These are phyloP conservation scores for Norana najaformis DNA, from an alignment of 2,888 invertebrate species.

Conservation along the genomic window DNA sequence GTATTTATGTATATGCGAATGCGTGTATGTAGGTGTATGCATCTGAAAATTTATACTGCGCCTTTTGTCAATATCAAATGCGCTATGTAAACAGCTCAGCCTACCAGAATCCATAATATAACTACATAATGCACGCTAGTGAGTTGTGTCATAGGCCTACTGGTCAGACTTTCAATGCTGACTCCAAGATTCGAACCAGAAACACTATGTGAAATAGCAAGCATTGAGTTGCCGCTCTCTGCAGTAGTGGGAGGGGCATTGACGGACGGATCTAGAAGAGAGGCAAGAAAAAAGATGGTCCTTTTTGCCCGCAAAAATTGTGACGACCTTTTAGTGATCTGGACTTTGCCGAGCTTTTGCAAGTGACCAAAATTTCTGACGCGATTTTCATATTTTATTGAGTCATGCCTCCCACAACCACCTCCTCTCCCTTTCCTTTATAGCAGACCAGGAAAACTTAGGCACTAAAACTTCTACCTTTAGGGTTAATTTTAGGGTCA, in stretches of 20 bases:
- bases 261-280: background rate
- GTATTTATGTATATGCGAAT: background rate
- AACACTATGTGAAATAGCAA: background rate
- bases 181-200: no score
- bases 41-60: background rate
- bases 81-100: background rate
- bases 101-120: background rate
- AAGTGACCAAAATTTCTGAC: background rate
- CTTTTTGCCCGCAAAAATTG: no score
- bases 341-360: background rate
- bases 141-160: background rate
- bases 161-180: no score
- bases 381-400: background rate
- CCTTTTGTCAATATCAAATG: background rate
- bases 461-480: background rate
- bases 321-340: no score
- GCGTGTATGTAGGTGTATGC: background rate
- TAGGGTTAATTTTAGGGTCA: background rate
- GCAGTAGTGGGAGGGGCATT: background rate
- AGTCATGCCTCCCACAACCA: background rate
- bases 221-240: background rate
- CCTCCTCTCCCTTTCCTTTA: background rate
- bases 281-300: background rate
- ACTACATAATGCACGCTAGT: background rate
- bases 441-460: no score